A percentile compares a stretch with the other conserved stretches of the same genome.
Conservation (phyloP, 2,113 vertebrate species). For the Colinus virginianus region DNA sequence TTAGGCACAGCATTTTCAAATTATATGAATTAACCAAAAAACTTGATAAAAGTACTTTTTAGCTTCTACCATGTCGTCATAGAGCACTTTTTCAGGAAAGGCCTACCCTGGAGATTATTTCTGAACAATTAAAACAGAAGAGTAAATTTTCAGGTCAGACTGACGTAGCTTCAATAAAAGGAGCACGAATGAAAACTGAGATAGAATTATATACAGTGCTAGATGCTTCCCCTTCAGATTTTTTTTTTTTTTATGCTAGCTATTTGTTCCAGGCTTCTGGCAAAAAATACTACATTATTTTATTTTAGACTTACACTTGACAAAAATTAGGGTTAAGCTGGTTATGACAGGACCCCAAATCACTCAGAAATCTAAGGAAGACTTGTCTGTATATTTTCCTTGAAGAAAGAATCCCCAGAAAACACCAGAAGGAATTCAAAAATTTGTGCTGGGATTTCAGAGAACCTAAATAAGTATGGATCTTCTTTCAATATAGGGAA, state of each 20-base stretch:
- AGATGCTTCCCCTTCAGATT: accelerated
- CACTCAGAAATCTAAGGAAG: not conserved
- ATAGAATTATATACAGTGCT: not conserved
- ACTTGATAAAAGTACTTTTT: not conserved
- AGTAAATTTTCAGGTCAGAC: not conserved
- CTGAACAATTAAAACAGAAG: not conserved
- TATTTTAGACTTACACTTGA: not conserved
- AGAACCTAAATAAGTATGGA: not conserved
- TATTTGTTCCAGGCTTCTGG: not conserved
- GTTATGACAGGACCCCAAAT: not conserved
- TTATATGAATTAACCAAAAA: not conserved
- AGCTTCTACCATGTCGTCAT: not conserved
- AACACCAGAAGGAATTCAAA: not conserved
- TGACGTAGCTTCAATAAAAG: not conserved
- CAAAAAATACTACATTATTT: not conserved
- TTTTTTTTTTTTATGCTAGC: not conserved
- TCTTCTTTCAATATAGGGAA: not conserved
- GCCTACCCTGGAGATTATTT: not conserved
- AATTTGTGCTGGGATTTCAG: not conserved
- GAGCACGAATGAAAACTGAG: not conserved
- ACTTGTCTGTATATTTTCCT: not conserved
- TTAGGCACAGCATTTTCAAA: not conserved
- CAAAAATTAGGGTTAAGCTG: not conserved
- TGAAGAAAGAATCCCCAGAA: not conserved
- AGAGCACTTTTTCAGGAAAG: not conserved